Evolutionary conservation across 2,797 vertebrate species (phyloP).

Genomic region (Sciurus vulgaris): DNA sequence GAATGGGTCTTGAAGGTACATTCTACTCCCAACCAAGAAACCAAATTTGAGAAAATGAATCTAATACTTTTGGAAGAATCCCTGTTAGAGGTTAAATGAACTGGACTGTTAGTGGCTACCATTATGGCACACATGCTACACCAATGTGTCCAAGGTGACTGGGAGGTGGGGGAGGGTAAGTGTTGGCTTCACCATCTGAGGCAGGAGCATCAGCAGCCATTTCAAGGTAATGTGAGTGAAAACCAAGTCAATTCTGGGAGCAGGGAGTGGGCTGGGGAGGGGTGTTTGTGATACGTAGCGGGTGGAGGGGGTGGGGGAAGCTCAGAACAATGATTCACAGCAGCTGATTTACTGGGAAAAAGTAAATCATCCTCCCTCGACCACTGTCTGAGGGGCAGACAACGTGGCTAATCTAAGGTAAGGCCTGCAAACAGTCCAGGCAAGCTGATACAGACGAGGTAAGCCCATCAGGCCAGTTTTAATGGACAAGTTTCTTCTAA

Average conservation of each 20-base stretch:
- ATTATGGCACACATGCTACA: not conserved
- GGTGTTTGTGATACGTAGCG: no score
- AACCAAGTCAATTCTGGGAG: not conserved
- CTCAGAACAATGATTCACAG: not conserved
- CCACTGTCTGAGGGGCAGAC: not conserved
- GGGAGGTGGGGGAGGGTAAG: not conserved
- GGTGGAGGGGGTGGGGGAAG: not conserved
- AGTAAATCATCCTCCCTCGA: not conserved
- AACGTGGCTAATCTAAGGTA: not conserved
- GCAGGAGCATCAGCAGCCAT: not conserved
- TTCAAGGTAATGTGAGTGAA: not conserved
- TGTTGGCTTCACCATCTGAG: not conserved
- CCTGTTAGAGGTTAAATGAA: not conserved
- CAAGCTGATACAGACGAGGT: not conserved
- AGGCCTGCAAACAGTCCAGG: conserved; percentile 33
- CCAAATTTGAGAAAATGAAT: conserved; percentile 9
- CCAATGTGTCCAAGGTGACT: not conserved
- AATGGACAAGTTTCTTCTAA: not conserved
- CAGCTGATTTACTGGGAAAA: not conserved
- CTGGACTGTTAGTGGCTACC: not conserved
- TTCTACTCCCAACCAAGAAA: not conserved
- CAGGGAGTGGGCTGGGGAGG: not conserved
- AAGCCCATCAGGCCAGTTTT: not conserved
- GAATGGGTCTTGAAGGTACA: not conserved
- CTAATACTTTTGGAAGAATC: not conserved